Evolutionary conservation across 2,888 invertebrate genomes (phyloP).

Genomic region (Dolichomitus sp.): DNA sequence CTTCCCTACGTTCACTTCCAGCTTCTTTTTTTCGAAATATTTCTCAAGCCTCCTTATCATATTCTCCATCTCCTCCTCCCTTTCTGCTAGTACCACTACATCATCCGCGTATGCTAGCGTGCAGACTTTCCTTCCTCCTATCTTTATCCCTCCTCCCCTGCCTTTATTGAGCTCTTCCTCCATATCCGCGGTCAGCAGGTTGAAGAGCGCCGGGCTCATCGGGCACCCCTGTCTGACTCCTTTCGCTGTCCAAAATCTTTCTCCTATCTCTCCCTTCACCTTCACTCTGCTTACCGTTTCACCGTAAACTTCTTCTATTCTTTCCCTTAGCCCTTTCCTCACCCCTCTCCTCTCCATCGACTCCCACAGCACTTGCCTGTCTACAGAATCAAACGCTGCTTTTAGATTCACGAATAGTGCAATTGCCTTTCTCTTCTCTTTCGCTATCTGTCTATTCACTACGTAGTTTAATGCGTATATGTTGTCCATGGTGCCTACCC

Average conservation of each 20-base stretch:
- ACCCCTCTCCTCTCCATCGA: slow-evolving; percentile 7
- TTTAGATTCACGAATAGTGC: slow-evolving; percentile 16
- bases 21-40: too few species aligned
- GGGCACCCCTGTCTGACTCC: too few species aligned
- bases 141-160: slow-evolving; percentile 31
- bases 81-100: too few species aligned
- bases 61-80: too few species aligned
- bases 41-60: too few species aligned
- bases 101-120: too few species aligned
- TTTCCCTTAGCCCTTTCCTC: slow-evolving; percentile 12
- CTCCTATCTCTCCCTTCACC: slow-evolving; percentile 3
- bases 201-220: slow-evolving; percentile 27
- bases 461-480: slow-evolving; percentile 9
- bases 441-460: background rate
- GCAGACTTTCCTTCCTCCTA: slow-evolving; percentile 14
- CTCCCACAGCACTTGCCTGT: slow-evolving; percentile 9
- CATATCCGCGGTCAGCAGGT: slow-evolving; percentile 53
- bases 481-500: slow-evolving; percentile 26
- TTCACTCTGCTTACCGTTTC: slow-evolving; percentile 28
- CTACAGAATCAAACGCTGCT: slow-evolving; percentile 35
- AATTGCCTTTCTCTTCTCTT: background rate
- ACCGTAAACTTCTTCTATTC: background rate
- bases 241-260: slow-evolving; percentile 21
- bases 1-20: too few species aligned
- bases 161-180: slow-evolving; percentile 39